Evolutionary conservation across 2,888 invertebrate genomes (phyloP), one percentile per base, ranked within the genome.

Genomic region (Chrysolina americana): DNA sequence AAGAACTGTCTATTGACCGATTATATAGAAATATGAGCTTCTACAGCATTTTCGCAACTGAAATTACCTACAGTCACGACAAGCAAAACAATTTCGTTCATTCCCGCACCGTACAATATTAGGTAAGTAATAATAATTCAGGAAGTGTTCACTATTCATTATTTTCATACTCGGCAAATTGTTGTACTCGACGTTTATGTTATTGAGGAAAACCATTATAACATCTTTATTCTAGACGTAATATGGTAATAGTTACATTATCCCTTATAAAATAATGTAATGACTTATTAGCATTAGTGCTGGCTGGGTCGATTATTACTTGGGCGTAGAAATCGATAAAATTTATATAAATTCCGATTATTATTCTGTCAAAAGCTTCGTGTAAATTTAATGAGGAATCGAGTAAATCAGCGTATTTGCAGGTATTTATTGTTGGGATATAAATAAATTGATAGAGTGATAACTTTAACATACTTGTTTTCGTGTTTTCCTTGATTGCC

Each of bases 151-250:
- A 19, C 13, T 21, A 53, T 59, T 59, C n/a, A 48, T 53, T 53
- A 68, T 68, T 53, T 41, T 28, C 53, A 68, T 53, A n/a, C 68
- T 19, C 28, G 41, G 36, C 65, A 73, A 73, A 69, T 73, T 65
- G 53, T 56, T 41, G 47, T 68, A 36, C 36, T 68, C 41, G 56
- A 64, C 59, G 64, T 73, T 73, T 59, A 73, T 41, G 69, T 69
- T 73, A 73, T 73, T 65, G 63, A 56, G 69, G 69, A 65, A 73
- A 69, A 64, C 56, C 65, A 71, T 62, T 64, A 47, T 65, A 56
- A 65, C 69, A 69, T 73, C 65, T 69, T 65, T 70, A 70, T 65
- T 56, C 59, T 47, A 23, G 73, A 53, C 56, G 50, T 50, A 41
- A 71, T 65, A 53, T 53, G 41, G 68, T 68, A 68, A 53, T 21